These are phyloP conservation scores for Catagonus wagneri DNA, from an alignment of 2,113 vertebrate genomes.

Conservation along the genomic window DNA sequence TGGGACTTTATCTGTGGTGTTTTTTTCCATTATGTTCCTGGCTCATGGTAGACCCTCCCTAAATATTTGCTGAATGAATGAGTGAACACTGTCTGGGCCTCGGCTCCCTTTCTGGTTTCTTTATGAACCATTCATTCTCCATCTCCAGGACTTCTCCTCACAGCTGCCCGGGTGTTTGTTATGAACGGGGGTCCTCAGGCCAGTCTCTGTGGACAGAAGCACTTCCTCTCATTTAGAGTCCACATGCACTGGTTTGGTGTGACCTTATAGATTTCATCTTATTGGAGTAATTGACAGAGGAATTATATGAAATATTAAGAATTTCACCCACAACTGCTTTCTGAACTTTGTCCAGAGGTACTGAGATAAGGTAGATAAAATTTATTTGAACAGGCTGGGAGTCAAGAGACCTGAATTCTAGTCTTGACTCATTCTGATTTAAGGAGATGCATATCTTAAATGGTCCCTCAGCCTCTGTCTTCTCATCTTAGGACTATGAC, in stretches of 20 bases:
- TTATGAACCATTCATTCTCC: neutral
- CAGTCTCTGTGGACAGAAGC: neutral
- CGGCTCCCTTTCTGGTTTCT: neutral
- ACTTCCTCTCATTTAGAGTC: neutral
- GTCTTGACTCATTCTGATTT: neutral
- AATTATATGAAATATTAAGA: neutral
- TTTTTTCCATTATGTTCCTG: neutral
- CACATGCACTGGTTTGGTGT: neutral
- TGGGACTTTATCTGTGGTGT: neutral
- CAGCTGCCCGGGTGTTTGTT: neutral
- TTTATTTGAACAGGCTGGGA: neutral
- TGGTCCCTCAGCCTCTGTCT: neutral
- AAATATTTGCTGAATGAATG: neutral
- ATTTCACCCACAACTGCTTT: neutral
- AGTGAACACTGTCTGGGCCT: neutral
- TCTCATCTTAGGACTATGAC: neutral
- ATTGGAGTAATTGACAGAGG: neutral
- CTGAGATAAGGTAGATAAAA: constrained; percentile 7
- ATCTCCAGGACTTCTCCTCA: neutral
- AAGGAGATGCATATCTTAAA: neutral
- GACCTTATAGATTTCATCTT: neutral
- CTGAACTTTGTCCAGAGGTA: constrained; percentile 9
- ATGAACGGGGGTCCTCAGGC: neutral
- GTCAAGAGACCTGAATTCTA: constrained; percentile 27
- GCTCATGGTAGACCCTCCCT: neutral